Percentiles rank a stretch among this genome's conserved stretches.
Conservation (phyloP, 1,140 invertebrate species). For the Anastrepha obliqua region DNA sequence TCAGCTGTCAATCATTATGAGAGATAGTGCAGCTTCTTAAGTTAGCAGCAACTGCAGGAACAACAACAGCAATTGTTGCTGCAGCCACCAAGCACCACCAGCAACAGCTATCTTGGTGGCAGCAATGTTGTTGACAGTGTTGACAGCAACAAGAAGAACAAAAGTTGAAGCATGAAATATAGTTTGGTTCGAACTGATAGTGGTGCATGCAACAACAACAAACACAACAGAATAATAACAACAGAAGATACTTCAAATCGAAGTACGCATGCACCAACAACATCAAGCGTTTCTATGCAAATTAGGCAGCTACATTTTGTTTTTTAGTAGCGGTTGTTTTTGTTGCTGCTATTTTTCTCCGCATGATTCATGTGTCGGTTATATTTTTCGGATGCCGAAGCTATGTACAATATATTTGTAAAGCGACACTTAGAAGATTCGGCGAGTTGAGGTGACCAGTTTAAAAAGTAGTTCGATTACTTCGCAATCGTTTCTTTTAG, state of each 20-base stretch:
- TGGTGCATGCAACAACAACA: constrained; percentile 1
- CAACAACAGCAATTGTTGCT: constrained; percentile 29
- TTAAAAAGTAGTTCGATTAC: background rate
- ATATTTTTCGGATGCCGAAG: constrained; percentile 37
- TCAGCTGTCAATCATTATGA: constrained; percentile 58
- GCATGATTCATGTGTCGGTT: constrained; percentile 21
- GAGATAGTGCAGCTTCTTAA: constrained; percentile 54
- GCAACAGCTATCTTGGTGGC: constrained; percentile 3
- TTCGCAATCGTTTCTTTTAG: no score
- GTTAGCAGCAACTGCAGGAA: constrained; percentile 27
- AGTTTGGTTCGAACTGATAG: constrained; percentile 13
- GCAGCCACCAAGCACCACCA: background rate
- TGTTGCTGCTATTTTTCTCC: background rate
- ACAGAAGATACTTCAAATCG: background rate
- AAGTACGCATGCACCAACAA: no score
- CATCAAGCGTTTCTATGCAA: constrained; percentile 23
- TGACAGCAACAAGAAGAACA: constrained; percentile 39
- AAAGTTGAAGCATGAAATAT: constrained; percentile 21
- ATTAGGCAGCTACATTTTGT: background rate
- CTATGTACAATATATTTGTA: constrained; percentile 16
- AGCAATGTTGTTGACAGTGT: constrained; percentile 46
- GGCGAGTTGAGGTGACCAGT: background rate
- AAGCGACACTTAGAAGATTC: background rate
- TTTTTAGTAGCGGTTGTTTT: background rate
- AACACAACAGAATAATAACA: background rate